Conservation (phyloP, 1,140 invertebrate species). For the Ptiloglossa arizonensis region DNA sequence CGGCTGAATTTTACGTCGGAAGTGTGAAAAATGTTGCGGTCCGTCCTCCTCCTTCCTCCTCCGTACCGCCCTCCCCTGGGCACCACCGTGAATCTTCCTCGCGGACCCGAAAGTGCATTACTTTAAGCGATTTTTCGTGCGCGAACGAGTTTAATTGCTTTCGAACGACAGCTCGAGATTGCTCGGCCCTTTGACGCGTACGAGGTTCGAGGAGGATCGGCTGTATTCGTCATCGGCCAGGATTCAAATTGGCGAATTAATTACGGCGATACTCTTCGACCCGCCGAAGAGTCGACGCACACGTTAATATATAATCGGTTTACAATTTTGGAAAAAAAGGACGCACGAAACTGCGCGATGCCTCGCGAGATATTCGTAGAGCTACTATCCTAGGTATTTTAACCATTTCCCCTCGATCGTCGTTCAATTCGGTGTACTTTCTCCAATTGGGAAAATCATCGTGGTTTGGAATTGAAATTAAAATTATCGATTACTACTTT, state of each 20-base stretch:
- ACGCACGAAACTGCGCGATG: too few species aligned
- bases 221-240: constrained; percentile 32
- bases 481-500: too few species aligned
- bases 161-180: constrained; percentile 27
- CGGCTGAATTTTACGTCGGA: constrained; percentile 57
- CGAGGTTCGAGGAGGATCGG: constrained; percentile 28
- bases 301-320: too few species aligned
- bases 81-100: background rate
- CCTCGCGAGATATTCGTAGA: too few species aligned
- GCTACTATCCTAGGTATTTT: too few species aligned
- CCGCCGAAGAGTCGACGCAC: background rate
- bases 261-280: background rate
- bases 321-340: too few species aligned
- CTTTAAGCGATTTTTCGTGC: constrained; percentile 21
- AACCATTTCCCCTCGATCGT: too few species aligned
- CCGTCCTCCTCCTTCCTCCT: background rate
- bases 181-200: constrained; percentile 8
- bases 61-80: background rate
- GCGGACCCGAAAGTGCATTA: background rate
- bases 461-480: too few species aligned
- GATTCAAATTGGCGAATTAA: background rate
- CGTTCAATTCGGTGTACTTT: too few species aligned
- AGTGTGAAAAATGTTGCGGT: constrained; percentile 62
- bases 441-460: too few species aligned
- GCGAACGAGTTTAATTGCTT: constrained; percentile 49